These are phyloP conservation scores for Microtus oregoni DNA, from an alignment of 2,113 vertebrate genomes.

Conservation along the genomic window DNA sequence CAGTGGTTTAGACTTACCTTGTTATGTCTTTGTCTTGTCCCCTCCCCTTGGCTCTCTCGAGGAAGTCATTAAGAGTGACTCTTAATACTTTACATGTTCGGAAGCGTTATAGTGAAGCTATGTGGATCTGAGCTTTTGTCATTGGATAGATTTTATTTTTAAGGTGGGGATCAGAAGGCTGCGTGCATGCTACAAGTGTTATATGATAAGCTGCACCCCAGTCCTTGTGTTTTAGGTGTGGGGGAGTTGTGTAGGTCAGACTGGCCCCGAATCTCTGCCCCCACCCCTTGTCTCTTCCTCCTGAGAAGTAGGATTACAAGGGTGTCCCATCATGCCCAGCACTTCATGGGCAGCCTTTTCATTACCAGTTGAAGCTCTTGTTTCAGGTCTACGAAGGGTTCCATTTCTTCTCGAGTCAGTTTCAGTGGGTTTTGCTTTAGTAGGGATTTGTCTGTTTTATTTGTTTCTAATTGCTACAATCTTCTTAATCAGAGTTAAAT, in stretches of 20 bases:
- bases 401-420: background rate
- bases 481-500: background rate
- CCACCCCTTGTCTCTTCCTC: background rate
- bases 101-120: background rate
- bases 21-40: background rate
- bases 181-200: background rate
- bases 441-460: background rate
- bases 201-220: background rate
- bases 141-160: background rate
- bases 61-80: background rate
- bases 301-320: background rate
- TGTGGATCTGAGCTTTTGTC: background rate
- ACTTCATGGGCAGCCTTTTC: background rate
- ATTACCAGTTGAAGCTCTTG: background rate
- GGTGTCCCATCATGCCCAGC: background rate
- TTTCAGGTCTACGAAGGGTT: background rate
- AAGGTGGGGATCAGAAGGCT: too few species aligned
- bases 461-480: background rate
- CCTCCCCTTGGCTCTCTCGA: background rate
- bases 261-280: background rate
- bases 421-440: background rate
- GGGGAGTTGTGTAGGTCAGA: background rate
- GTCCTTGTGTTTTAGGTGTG: background rate
- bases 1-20: background rate
- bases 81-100: background rate